Base-by-base conservation (phyloP, 2,888 invertebrate species). In the Hipparchia sbordonii region DNA sequence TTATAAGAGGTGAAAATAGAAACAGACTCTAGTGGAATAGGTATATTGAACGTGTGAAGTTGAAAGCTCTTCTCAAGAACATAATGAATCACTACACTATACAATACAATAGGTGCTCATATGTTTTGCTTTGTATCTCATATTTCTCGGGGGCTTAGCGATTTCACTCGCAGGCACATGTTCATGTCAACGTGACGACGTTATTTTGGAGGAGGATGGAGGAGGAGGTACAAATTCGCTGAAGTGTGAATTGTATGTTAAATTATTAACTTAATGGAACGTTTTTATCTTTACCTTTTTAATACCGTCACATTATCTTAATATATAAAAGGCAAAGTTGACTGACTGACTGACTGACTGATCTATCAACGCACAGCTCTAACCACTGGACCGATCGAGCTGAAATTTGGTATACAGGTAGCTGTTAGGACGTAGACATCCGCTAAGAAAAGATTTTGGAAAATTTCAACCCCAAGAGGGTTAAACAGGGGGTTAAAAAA, bases 141-240 rank as follows among this genome's bases (percentile, higher is more conserved):
- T 70, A 72, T 67, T 54, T 73, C 67, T 72, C 13, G 48, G 65
- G 33, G 63, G 62, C 67, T 73, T 71, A 63, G 69, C 63, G 69
- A 71, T 73, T 75, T 67, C 56, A 62, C 62, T 72, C 65, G 56
- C 66, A 70, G 66, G 51, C 70, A 73, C 33, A 52, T 73, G 67
- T 63, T 56, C 54, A 23, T 72, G 72, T 61, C 72, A 75, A 72
- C 70, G 46, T 63, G 73, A 73, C 66, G 71, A 60, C 66, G 66
- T 68, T 60, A 57, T 66, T 65, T 65, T 52, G n/a, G 46, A 46
- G 61, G 45, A 45, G 5, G 6, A 5, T 45, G 51, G 10, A 48
- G 13, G 62, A 12, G 52, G 5, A 65, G 33, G 52, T 52, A 51
- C 52, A 52, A 52, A 65, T 52, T 52, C 52, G 65, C 52, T 65